Evolutionary conservation across 2,888 invertebrate genomes (phyloP).

Genomic region (Horisme vitalbata): DNA sequence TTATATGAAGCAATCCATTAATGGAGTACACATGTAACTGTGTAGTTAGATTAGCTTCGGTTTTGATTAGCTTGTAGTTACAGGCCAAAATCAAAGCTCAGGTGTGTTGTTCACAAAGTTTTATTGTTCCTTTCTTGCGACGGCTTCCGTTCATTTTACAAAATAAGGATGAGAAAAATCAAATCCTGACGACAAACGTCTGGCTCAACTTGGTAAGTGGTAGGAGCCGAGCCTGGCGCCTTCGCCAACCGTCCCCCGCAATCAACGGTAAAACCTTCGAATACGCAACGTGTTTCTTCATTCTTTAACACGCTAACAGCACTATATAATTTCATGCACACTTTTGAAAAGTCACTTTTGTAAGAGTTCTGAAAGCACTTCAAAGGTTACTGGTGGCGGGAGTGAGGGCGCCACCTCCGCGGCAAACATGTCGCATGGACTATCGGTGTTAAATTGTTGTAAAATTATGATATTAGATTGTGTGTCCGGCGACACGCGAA

Average conservation of each 20-base stretch:
- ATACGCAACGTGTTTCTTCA: conserved; percentile 22
- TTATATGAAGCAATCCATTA: background rate
- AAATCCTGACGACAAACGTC: conserved; percentile 98
- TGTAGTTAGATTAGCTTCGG: background rate
- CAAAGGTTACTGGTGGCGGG: conserved; percentile 66
- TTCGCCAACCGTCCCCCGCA: conserved; percentile 64
- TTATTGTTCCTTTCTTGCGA: conserved; percentile 81
- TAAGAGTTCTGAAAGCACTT: conserved; percentile 25
- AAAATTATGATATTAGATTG: conserved; percentile 64
- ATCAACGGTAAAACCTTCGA: conserved; percentile 40
- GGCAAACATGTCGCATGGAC: conserved; percentile 78
- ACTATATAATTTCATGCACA: conserved; percentile 42
- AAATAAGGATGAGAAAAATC: conserved; percentile 98
- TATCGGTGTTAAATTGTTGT: conserved; percentile 78
- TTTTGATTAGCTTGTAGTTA: background rate
- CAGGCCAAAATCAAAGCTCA: conserved; percentile 28
- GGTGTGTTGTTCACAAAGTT: conserved; percentile 65
- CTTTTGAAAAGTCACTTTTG: conserved; percentile 31
- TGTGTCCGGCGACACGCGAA: conserved; percentile 66
- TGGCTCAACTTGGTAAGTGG: conserved; percentile 99
- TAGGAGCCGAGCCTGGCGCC: conserved; percentile 75
- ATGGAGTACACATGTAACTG: background rate
- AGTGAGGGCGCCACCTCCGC: conserved; percentile 67
- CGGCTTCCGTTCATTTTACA: conserved; percentile 85
- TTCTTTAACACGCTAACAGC: conserved; percentile 30